Conservation (phyloP, 1,140 invertebrate species). For the Drosophila nigromelanica region DNA sequence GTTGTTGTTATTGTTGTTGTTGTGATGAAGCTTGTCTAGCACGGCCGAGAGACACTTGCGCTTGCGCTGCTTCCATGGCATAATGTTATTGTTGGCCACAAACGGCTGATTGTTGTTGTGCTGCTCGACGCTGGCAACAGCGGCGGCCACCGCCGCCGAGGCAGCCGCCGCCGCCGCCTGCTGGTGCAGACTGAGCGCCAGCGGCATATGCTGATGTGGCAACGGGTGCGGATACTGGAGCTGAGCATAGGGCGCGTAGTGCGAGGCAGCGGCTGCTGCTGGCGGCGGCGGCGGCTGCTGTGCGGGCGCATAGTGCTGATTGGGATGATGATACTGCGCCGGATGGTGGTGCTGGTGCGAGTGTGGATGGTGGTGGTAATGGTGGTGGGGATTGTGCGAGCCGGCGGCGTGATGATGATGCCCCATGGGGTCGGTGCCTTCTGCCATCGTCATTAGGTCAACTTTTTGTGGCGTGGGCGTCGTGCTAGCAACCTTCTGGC, state of each 20-base stretch:
- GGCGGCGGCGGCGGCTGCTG: conserved; percentile 45
- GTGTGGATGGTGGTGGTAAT: conserved; percentile 62
- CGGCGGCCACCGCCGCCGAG: conserved; percentile 59
- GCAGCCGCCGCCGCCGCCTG: conserved; percentile 73
- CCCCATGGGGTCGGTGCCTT: conserved; percentile 84
- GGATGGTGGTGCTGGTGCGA: conserved; percentile 60
- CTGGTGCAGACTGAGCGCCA: conserved; percentile 64
- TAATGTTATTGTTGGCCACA: conserved; percentile 86
- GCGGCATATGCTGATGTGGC: conserved; percentile 60
- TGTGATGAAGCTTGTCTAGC: conserved; percentile 88
- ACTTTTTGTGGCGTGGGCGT: conserved; percentile 66
- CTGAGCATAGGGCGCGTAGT: conserved; percentile 64
- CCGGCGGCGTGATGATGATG: conserved; percentile 78
- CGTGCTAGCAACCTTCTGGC: conserved; percentile 21
- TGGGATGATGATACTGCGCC: conserved; percentile 53
- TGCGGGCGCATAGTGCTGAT: conserved; percentile 54
- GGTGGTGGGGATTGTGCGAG: conserved; percentile 71
- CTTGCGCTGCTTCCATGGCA: conserved; percentile 87
- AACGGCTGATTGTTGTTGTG: conserved; percentile 85
- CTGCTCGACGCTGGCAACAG: conserved; percentile 58
- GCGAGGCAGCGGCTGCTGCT: conserved; percentile 41
- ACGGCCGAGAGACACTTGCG: conserved; percentile 91
- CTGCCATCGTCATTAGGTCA: conserved; percentile 84
- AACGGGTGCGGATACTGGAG: conserved; percentile 70
- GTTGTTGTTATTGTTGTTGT: conserved; percentile 69